Evolutionary conservation across 2,113 vertebrate genomes (phyloP), one percentile per base, ranked within the genome.

Genomic region (Cromileptes altivelis): DNA sequence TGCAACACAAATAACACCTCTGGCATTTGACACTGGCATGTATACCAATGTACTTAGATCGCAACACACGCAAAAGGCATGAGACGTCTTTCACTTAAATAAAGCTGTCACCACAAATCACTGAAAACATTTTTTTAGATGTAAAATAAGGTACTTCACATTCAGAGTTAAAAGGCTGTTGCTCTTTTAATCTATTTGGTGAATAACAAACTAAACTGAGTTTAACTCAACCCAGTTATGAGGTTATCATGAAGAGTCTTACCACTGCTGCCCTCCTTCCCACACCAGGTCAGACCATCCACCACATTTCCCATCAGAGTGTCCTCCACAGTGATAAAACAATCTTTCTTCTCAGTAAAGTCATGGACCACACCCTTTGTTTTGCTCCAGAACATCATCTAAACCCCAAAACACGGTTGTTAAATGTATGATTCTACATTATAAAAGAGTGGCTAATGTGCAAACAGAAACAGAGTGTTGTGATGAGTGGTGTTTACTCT

Each of bases 311-410:
- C 98, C 84, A 97, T 30, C 69, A 98, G 73, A 0, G 95, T 96
- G 85, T 97, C 93, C 89, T 99, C 97, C 88, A 98, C 60, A 0
- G 96, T 97, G 17, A 93, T 6, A 50, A 95, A 89, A n/a, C 93
- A 94, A 3, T 30, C 50, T 7, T 3, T 92, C 53, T 93, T 89
- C 30, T 37, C 12, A 1, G 96, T 95, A 57, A 94, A 93, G 5
- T 77, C 75, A 14, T 96, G 96, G 14, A 58, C 96, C 2, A 97
- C 83, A 0, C 91, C 70, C 3, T 78, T 85, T 0, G 96, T 96
- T 94, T 94, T 96, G 94, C 97, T 99, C 98, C 98, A 99, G 37
- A 99, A 95, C 58, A 99, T 80, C 42, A 83, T 92, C 98, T 99
- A 73, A 18, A 17, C 3, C 15, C 17, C 21, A 42, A 75, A 77